phyloP scores from a whole-genome alignment of 2,113 vertebrate genomes.

The Anseranas semipalmata region DNA sequence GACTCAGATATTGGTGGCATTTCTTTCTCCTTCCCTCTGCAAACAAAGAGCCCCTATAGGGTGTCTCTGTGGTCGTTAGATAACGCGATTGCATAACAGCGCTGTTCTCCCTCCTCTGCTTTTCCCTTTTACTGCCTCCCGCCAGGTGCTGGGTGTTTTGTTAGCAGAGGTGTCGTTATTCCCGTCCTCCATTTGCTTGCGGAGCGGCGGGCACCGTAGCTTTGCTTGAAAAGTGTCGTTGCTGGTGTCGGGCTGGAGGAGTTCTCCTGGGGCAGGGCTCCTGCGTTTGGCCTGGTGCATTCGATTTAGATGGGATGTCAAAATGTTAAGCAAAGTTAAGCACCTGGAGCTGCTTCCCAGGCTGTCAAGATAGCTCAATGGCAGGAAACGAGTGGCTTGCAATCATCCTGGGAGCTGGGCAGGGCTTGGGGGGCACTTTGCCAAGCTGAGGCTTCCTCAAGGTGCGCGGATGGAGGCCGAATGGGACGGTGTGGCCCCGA shows the following conservation, averaged over 20 bases:
- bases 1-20: slow-evolving; percentile 46
- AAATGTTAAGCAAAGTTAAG: neutral
- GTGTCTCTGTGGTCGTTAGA: slow-evolving; percentile 61
- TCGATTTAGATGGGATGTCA: accelerated
- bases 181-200: neutral
- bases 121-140: neutral
- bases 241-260: neutral
- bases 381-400: neutral
- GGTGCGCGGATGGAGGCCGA: neutral
- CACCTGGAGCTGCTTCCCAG: slow-evolving; percentile 5
- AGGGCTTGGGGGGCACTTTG: neutral
- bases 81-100: slow-evolving; percentile 56
- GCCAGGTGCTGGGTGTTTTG: neutral
- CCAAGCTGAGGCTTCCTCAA: accelerated
- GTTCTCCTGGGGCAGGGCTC: neutral
- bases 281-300: accelerated
- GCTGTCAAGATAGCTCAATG: neutral
- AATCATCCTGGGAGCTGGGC: neutral
- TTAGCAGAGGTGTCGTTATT: neutral
- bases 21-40: slow-evolving; percentile 37
- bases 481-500: accelerated
- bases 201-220: neutral
- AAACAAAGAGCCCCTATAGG: slow-evolving; percentile 60
- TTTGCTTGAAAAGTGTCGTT: neutral
- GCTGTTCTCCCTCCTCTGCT: neutral